Evolutionary conservation across 2,888 invertebrate genomes (phyloP).

Genomic region (Parapristionchus giblindavisi): DNA sequence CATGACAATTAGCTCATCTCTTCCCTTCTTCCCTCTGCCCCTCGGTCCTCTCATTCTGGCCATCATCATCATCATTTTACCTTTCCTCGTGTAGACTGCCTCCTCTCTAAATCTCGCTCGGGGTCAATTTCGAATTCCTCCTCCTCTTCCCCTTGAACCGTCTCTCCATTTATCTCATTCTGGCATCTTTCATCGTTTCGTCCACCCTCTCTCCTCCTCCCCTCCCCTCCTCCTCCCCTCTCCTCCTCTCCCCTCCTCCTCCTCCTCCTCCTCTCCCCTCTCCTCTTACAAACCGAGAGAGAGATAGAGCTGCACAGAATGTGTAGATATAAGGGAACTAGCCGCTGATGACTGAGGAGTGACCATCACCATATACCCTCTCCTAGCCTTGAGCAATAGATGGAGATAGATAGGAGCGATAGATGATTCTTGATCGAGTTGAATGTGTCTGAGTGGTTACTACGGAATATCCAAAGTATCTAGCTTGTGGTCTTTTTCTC

Average conservation of each 20-base stretch:
- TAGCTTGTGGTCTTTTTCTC: too few relatives aligned
- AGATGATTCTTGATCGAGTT: too few relatives aligned
- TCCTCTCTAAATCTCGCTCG: not conserved
- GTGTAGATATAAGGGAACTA: not conserved
- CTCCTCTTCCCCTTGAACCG: not conserved
- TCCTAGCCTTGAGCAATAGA: too few relatives aligned
- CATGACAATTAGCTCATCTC: too few relatives aligned
- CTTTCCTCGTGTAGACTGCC: not conserved
- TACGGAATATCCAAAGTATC: too few relatives aligned
- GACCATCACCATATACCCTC: not conserved
- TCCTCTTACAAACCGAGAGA: not conserved
- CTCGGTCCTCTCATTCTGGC: too few relatives aligned
- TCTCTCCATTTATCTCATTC: not conserved
- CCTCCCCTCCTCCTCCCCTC: not conserved
- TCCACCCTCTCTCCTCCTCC: not conserved
- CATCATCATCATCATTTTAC: constrained; percentile 19
- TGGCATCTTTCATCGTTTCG: not conserved
- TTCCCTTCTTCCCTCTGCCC: not conserved
- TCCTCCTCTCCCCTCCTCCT: not conserved
- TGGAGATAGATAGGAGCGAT: too few relatives aligned
- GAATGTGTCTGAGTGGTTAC: too few relatives aligned
- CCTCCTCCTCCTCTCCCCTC: not conserved
- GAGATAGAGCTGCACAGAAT: not conserved
- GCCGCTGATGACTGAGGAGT: not conserved
- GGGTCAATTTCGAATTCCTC: not conserved